Evolutionary conservation across 2,888 invertebrate species (phyloP), one percentile per base, ranked within the genome.

Genomic region (Dromius quadrimaculatus): DNA sequence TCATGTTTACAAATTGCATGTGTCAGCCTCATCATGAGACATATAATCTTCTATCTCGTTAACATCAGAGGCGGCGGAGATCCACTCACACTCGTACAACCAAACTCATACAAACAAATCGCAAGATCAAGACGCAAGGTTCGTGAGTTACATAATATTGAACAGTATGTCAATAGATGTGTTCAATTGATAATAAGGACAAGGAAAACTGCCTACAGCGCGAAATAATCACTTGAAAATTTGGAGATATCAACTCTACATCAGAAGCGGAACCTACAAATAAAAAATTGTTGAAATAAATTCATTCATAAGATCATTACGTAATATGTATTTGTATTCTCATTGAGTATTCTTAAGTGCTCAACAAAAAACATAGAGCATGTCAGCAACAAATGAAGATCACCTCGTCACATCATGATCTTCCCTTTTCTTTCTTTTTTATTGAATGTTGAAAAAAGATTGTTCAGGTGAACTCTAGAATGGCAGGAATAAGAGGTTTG

Each of bases 1-100:
- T 54, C 50, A 54, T 54, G 50, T 54, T 54, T 54, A 54, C 50
- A 54, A 54, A 54, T 54, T 54, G 50, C 50, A 54, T 54, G 50
- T 54, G 50, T 54, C 50, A 54, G 50, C 13, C 11, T 15, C 50
- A 41, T 54, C 23, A 54, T 54, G 50, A 54, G 50, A 54, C 50
- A 54, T 54, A 54, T 54, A 54, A 54, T 54, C 50, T 54, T 54
- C 41, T 28, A 54, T 54, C 50, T 54, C 50, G 50, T 54, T 54
- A 54, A 54, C 50, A 41, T 41, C 41, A 41, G 41, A 41, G 41
- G 28, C 50, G 50, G 50, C 50, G 13, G 32, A 13, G 6, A 15
- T 13, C 28, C 28, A 28, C 50, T 28, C 28, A 13, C 50, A 47
- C 11, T 11, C 47, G 23, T 15, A 28, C 50, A 8, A 19, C 19